These are phyloP conservation scores for Actinostola sp. DNA, from an alignment of 92 coral and sea anemone genomes.

Conservation along the genomic window DNA sequence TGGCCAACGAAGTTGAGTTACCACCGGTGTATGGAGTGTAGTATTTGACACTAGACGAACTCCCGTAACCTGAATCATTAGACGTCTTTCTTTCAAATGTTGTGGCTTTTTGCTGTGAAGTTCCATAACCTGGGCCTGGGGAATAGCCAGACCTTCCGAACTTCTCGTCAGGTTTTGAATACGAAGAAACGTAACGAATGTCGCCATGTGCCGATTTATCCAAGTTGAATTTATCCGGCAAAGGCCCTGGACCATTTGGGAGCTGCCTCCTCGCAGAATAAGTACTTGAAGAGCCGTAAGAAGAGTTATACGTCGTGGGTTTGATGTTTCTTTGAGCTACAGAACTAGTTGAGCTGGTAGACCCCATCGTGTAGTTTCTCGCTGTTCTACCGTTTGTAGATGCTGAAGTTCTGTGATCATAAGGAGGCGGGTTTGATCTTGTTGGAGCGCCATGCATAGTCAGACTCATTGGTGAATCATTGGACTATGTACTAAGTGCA, in stretches of 20 bases:
- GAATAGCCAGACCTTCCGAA: background rate
- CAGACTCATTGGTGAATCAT: slow-evolving; percentile 29
- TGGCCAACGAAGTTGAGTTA: slow-evolving; percentile 4
- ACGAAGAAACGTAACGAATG: slow-evolving; percentile 24
- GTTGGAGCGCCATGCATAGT: slow-evolving; percentile 34
- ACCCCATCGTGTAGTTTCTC: slow-evolving; percentile 22
- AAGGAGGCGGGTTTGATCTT: slow-evolving; percentile 22
- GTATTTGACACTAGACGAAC: slow-evolving; percentile 35
- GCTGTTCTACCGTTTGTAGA: background rate
- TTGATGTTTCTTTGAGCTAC: slow-evolving; percentile 8
- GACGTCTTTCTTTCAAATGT: slow-evolving; percentile 23
- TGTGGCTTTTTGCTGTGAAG: slow-evolving; percentile 1
- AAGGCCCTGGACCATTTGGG: slow-evolving; percentile 73
- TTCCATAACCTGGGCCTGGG: background rate
- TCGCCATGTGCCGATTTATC: background rate
- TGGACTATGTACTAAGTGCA: slow-evolving; percentile 26
- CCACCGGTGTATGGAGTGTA: background rate
- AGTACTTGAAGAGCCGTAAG: slow-evolving; percentile 2
- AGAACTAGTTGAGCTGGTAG: slow-evolving; percentile 12
- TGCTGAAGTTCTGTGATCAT: slow-evolving; percentile 7
- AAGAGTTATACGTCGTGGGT: slow-evolving; percentile 17
- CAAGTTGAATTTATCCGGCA: slow-evolving; percentile 24
- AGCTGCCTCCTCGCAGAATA: slow-evolving; percentile 15
- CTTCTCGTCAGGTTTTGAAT: slow-evolving; percentile 7
- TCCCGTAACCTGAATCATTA: slow-evolving; percentile 50